Evolutionary conservation across 2,888 invertebrate genomes (phyloP), one percentile per base, ranked within the genome.

Genomic region (Cyaniris semiargus): DNA sequence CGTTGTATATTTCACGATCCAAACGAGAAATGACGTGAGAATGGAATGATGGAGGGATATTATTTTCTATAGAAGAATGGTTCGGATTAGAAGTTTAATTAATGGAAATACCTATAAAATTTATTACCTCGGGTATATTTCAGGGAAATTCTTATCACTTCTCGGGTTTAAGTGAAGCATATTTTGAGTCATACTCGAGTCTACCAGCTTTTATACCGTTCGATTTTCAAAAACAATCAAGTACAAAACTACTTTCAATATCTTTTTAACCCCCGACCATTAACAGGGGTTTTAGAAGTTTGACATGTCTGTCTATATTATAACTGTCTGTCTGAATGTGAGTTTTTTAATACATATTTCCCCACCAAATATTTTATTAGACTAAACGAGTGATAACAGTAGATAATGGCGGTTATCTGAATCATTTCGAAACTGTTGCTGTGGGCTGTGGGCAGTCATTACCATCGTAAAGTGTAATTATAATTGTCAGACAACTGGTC

Each of bases 401-500:
- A 27, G 31, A 66, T 66, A 66, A 31, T 10, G 6, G 66, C 66
- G 5, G 66, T 31, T 66, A 66, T 66, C 66, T 66, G 66, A 66
- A 66, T 66, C 15, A 66, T 66, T 66, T 66, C 66, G 66, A 31
- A 66, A 66, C 27, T 6, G 18, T 27, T 15, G 15, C 27, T 18
- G 58, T 21, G 7, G 18, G n/a, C 58, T n/a, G 66, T 66, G 27
- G 27, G 66, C 66, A 66, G 66, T 31, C 66, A 31, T 66, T 66
- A 66, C 27, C 18, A 31, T 66, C 27, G 15, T 66, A 66, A 66
- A 66, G 66, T 66, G 15, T 66, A 31, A 66, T 66, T 66, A 66
- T 66, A 66, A 66, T 66, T 66, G 66, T 66, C 66, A 66, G 66
- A 66, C 66, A 31, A 66, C 66, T 66, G 66, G 66, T 66, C 66